Evolutionary conservation across 2,888 invertebrate species (phyloP).

Genomic region (Volucella inanis): DNA sequence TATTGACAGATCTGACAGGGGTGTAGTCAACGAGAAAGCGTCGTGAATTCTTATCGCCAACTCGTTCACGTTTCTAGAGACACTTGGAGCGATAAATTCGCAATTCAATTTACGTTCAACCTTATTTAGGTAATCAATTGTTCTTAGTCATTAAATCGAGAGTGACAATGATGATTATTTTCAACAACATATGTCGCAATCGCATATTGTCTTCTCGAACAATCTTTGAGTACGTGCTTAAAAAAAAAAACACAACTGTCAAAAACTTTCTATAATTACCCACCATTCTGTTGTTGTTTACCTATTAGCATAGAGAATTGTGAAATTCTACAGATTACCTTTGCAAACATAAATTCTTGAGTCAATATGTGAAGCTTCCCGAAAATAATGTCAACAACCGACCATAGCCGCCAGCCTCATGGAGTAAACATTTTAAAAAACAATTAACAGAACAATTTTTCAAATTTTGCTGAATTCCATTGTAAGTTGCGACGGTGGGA

Average conservation of each 20-base stretch:
- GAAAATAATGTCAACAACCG: constrained; percentile 26
- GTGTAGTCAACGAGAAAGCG: neutral
- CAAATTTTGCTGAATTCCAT: neutral
- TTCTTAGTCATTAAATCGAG: neutral
- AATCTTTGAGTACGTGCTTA: neutral
- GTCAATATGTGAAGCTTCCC: constrained; percentile 19
- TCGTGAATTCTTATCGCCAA: constrained; percentile 3
- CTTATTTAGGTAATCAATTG: constrained; percentile 4
- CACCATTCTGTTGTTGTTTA: constrained; percentile 11
- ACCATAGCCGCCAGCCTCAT: neutral
- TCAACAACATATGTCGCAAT: neutral
- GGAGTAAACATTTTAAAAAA: constrained; percentile 24
- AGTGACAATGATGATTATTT: constrained; percentile 12
- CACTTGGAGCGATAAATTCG: constrained; percentile 1
- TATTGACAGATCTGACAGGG: neutral
- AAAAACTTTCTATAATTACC: neutral
- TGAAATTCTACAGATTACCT: constrained; percentile 13
- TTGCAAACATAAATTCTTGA: neutral
- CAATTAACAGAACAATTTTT: constrained; percentile 25
- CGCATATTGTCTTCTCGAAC: neutral
- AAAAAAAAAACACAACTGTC: neutral
- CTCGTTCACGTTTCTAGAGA: neutral
- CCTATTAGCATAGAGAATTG: neutral
- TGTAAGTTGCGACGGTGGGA: neutral
- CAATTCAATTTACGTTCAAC: constrained; percentile 13